Evolutionary conservation across 2,113 vertebrate genomes (phyloP).

Genomic region (Vireo altiloquus): DNA sequence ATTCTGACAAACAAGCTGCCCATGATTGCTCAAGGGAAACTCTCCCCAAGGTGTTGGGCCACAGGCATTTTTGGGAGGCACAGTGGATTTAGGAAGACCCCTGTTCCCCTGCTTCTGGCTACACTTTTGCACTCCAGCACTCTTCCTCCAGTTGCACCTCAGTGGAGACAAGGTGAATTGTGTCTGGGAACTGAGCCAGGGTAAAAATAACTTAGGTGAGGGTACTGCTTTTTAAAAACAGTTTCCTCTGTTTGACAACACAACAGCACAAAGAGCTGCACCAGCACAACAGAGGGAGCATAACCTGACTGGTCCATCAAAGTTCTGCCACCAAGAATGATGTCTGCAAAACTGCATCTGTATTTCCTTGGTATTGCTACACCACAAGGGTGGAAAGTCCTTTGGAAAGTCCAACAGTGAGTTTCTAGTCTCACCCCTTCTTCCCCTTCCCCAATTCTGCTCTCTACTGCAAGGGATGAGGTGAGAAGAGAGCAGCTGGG

Average conservation of each 20-base stretch:
- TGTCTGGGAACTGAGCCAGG: background rate
- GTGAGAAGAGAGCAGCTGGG: background rate
- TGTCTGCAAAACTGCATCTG: background rate
- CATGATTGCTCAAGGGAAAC: background rate
- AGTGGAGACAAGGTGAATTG: background rate
- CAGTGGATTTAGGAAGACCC: background rate
- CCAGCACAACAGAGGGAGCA: background rate
- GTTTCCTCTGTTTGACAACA: background rate
- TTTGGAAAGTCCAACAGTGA: background rate
- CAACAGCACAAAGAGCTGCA: background rate
- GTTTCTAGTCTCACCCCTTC: background rate
- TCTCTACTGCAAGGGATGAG: background rate
- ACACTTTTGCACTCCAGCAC: background rate
- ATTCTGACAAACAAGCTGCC: background rate
- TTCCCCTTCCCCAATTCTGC: background rate
- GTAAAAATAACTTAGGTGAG: constrained; percentile 15
- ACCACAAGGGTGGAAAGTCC: background rate
- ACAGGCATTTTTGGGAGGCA: background rate
- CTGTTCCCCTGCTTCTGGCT: background rate
- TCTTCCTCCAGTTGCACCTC: background rate
- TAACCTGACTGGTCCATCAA: background rate
- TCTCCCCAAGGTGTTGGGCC: background rate
- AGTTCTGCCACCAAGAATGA: background rate
- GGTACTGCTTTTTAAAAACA: background rate
- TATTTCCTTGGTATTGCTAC: background rate